Evolutionary conservation across 2,888 invertebrate genomes (phyloP), one percentile per base, ranked within the genome.

Genomic region (Erebia palarica): DNA sequence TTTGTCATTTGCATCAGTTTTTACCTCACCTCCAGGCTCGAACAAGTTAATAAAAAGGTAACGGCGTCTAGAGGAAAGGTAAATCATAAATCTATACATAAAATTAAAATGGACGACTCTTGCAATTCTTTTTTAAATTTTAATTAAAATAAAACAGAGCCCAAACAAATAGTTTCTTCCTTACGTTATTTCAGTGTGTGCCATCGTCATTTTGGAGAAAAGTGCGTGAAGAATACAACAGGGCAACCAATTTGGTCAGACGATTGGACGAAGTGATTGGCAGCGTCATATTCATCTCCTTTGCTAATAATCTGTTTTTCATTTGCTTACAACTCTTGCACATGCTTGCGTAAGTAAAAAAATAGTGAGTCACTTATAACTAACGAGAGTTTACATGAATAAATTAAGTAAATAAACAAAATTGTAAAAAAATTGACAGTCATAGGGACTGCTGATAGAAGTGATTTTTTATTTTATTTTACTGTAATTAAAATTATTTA

Each of bases 271-370:
- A 92, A 21, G 92, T 95, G 69, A 92, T 96, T 63, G 94, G 95
- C 9, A 91, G 93, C 14, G 84, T 96, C 55, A 92, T 96, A 1
- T 89, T 96, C n/a, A 86, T 96, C 1, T 95, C 96, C 0, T 96
- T 96, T 75, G 93, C 95, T 0, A 95, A 94, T 76, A 96, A 96
- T 79, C 90, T 96, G 69, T 96, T 95, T 83, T 96, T 96, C 81
- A 94, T 96, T 73, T 96, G 96, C 74, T 91, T 95, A 61, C 96
- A 96, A 78, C 87, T 96, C 14, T 95, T 96, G 76, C 94, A 96
- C 81, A 95, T 94, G 66, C 91, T 96, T 70, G 94, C 94, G 95
- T 96, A 84, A 93, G 94, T 79, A 18, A 11, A 18, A 11, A 2
- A 2, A 11, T 42, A 0, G 10, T n/a, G n/a, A n/a, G n/a, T n/a